Evolutionary conservation across 2,797 vertebrate species (phyloP), one percentile per base, ranked within the genome.

Genomic region (Hozukius guyotensis): DNA sequence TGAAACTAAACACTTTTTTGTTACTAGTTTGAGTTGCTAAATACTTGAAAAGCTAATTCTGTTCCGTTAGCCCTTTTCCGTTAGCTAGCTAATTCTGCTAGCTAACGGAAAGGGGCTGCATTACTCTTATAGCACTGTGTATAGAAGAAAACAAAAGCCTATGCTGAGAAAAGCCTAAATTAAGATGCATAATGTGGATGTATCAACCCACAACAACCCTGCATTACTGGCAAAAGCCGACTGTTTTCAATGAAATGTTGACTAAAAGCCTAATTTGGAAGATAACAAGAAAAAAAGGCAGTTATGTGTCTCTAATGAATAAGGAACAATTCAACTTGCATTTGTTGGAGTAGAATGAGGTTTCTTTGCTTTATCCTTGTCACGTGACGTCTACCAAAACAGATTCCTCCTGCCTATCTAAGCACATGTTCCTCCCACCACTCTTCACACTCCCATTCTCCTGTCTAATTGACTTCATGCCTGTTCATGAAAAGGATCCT

Each of bases 381-480:
- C 69, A 78, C 16, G 29, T 84, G 85, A 87, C 81, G 18, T 89
- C 79, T 74, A 74, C 79, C 80, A 75, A 84, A 86, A 67, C 77
- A 77, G 75, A 72, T 77, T 82, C 55, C 64, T 85, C 75, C 75
- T 82, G 69, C 82, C 79, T 68, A 80, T 49, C 18, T 64, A 77
- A 88, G 67, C 87, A 72, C 85, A 77, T 75, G 55, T 84, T 75
- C 87, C 82, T 80, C 76, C 84, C 90, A 88, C 84, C 89, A 38
- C 86, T 89, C 84, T 93, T 95, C 93, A 93, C 93, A 92, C 94
- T 88, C 89, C 75, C 69, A 79, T 89, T 94, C 92, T 92, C 76
- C 88, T 91, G 90, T 95, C 93, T 96, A 96, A 96, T 96, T 96
- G 95, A 95, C 95, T 96, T 96, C 95, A 93, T 96, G 96, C 92